These are phyloP conservation scores for Muscicapa adusta DNA, from an alignment of 2,113 vertebrate species.

Conservation along the genomic window DNA sequence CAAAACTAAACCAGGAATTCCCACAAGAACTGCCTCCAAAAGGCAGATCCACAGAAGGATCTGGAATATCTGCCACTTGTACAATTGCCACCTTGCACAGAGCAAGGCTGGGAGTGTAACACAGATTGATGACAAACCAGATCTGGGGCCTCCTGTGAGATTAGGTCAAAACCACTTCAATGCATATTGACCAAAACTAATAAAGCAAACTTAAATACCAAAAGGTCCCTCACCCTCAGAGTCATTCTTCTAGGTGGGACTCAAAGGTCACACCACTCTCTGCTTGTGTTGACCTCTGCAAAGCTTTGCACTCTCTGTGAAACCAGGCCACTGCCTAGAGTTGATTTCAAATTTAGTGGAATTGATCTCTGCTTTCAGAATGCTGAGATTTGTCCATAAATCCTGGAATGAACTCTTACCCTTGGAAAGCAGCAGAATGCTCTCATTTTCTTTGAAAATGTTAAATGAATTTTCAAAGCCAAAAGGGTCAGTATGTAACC, in stretches of 20 bases:
- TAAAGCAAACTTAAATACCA: constrained; percentile 62
- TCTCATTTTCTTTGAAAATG: constrained; percentile 44
- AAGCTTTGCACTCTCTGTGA: not conserved
- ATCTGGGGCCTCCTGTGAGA: not conserved
- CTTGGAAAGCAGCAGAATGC: constrained; percentile 15
- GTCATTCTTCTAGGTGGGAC: not conserved
- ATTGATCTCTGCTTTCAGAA: constrained; percentile 63
- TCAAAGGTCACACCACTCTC: constrained; percentile 34
- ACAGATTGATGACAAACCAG: not conserved
- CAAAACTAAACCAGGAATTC: not conserved
- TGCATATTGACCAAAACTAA: constrained; percentile 41
- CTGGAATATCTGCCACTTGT: not conserved
- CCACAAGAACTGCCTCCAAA: not conserved
- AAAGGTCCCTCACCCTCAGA: constrained; percentile 41
- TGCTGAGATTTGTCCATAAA: constrained; percentile 54
- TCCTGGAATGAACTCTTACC: constrained; percentile 46
- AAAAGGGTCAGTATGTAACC: not conserved
- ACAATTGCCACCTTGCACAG: not conserved
- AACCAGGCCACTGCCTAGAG: not conserved
- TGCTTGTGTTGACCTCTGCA: constrained; percentile 18
- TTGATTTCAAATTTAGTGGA: constrained; percentile 46
- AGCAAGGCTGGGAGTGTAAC: not conserved
- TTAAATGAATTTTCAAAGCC: constrained; percentile 53
- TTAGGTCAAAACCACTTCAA: constrained; percentile 29
- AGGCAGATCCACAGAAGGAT: not conserved